Evolutionary conservation across 2,888 invertebrate species (phyloP), one percentile per base, ranked within the genome.

Genomic region (Stenichneumon culpator): DNA sequence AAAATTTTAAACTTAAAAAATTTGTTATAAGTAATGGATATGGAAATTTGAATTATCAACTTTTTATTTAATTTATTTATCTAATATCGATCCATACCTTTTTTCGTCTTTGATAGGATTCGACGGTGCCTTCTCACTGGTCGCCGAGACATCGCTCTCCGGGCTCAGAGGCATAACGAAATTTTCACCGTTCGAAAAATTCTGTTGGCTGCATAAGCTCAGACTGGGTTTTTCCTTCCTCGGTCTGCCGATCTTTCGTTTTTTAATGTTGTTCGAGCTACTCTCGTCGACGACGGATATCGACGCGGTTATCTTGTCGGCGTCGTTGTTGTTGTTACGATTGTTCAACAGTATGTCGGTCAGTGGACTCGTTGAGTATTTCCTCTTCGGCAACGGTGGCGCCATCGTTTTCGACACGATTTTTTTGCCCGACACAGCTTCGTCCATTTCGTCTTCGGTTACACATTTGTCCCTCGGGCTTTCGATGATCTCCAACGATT

Each of bases 61-160:
- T 19, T 54, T 19, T 19, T 25, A 28, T 63, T 47, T 63, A 9
- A 57, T 65, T 28, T 72, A 32, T 11, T 39, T 60, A 63, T 52
- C 6, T 22, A 67, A 44, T 16, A 14, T 47, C 11, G 7, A 39
- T 70, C 6, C 70, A 44, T 92, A 93, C 93, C 92, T 91, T 87
- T 90, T 93, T 32, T 93, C 93, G 77, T 93, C 93, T 85, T 91
- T 93, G n/a, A 89, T 83, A 9, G 87, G 83, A 80, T 89, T 90
- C 22, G 89, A 90, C 3, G 91, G 87, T 63, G 89, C 87, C 84
- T 93, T 93, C 57, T 94, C 94, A 74, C 93, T 93, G 9, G 90
- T 92, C 0, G 92, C 93, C 2, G 94, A 94, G 25, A 94, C 93
- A 81, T 94, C 94, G 86, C 94, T 94, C 72, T 94, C 94, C 32